These are phyloP conservation scores for Siniperca obscura DNA, from an alignment of 2,797 vertebrate genomes.

Conservation along the genomic window DNA sequence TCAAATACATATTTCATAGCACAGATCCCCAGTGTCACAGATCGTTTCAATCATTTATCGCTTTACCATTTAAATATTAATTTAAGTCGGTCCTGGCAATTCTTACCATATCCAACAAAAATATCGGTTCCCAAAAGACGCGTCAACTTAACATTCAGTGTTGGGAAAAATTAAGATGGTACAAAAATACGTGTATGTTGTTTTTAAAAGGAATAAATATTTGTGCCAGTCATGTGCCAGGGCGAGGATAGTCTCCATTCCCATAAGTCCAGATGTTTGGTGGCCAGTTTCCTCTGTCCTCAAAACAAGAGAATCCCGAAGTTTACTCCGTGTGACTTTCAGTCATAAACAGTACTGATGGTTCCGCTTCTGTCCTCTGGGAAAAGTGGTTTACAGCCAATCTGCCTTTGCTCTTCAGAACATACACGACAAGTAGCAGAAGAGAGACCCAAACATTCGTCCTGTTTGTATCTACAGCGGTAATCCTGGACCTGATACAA, in stretches of 20 bases:
- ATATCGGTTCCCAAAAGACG: not conserved
- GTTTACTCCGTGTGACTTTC: slow-evolving; percentile 45
- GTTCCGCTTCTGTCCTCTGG: slow-evolving; percentile 18
- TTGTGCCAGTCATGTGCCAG: not conserved
- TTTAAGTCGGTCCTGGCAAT: slow-evolving; percentile 12
- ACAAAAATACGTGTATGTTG: not conserved
- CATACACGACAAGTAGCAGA: not conserved
- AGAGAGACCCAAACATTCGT: not conserved
- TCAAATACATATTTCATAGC: slow-evolving; percentile 56
- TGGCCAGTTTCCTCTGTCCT: slow-evolving; percentile 25
- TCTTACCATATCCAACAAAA: slow-evolving; percentile 20
- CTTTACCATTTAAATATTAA: slow-evolving; percentile 43
- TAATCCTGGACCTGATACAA: slow-evolving; percentile 37
- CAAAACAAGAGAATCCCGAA: slow-evolving; percentile 33
- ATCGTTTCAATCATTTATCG: slow-evolving; percentile 59
- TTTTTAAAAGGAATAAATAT: slow-evolving; percentile 9
- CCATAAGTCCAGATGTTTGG: slow-evolving; percentile 25
- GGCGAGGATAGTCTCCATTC: not conserved
- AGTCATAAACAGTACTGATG: slow-evolving; percentile 9
- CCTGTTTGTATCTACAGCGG: not conserved
- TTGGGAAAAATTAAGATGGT: not conserved
- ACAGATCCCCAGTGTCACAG: slow-evolving; percentile 34
- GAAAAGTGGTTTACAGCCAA: slow-evolving; percentile 3
- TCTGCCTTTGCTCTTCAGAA: slow-evolving; percentile 9
- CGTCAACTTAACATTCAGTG: not conserved